Evolutionary conservation across 2,888 invertebrate species (phyloP), one percentile per base, ranked within the genome.

Genomic region (Cryptocheilus praepositus): DNA sequence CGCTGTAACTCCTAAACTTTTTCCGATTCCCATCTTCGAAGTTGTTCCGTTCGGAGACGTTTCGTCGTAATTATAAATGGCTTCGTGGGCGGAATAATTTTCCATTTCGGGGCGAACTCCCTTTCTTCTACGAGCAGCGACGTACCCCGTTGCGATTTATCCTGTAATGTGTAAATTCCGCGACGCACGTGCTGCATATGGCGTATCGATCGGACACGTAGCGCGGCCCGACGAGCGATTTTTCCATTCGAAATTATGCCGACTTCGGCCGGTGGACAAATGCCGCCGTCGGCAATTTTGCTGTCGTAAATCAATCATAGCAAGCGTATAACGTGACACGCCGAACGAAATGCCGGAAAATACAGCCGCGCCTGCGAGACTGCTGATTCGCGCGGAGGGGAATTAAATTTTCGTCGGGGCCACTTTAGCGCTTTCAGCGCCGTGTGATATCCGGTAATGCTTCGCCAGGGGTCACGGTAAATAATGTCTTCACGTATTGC

Each of bases 321-420:
- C 36, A 18, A 61, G 53, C 61, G 61, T 53, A 43, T 61, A 61
- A 61, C 49, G 53, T 61, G 61, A 61, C 61, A 53, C 52, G 61
- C 13, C 53, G 46, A 51, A 36, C 46, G 59, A 60, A 60, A 49
- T 36, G 19, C 13, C 36, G 51, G 36, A 28, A 60, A 60, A 60
- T 51, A 16, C 59, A 36, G 36, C 36, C 36, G 11, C 7, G 36
- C 36, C 11, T 28, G 59, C 25, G 59, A 51, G 46, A 51, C 36
- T 36, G 43, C 59, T 60, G 59, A 60, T 60, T 60, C 46, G 44
- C 46, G 59, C 59, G 16, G 59, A 49, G 49, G 49, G 49, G 51
- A 60, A 60, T 60, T 49, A 60, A 60, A 60, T 60, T 60, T 60
- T 60, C 22, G 51, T 44, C 25, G 19, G 51, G 51, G 22, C 58